Conservation (phyloP, 2,888 invertebrate species). For the Strigamia crassipes region DNA sequence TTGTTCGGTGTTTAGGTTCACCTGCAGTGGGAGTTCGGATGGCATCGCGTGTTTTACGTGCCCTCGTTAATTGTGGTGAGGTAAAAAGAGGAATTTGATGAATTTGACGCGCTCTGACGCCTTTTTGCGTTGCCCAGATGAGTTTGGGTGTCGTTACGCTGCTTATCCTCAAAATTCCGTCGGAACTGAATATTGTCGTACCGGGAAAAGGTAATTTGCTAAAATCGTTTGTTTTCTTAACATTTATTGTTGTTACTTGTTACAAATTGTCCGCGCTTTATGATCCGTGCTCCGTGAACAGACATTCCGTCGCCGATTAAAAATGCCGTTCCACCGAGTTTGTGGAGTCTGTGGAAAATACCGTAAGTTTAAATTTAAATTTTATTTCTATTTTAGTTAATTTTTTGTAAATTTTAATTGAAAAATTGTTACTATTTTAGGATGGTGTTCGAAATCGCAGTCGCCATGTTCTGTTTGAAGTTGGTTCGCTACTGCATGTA, state of each 20-base stretch:
- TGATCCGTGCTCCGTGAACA: too few relatives aligned
- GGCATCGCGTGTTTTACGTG: conserved; percentile 59
- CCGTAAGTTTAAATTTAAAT: conserved; percentile 47
- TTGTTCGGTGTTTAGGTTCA: conserved; percentile 54
- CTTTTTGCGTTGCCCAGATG: conserved; percentile 44
- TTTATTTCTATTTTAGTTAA: conserved; percentile 52
- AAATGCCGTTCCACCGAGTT: neutral
- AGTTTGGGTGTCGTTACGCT: conserved; percentile 56
- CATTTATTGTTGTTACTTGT: too few relatives aligned
- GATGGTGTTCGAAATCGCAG: conserved; percentile 59
- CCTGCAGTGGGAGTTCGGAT: conserved; percentile 58
- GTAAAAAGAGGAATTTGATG: neutral
- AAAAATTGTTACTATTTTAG: conserved; percentile 51
- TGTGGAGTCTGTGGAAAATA: conserved; percentile 57
- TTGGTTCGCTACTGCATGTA: conserved; percentile 62
- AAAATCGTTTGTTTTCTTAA: too few relatives aligned
- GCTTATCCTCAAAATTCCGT: conserved; percentile 55
- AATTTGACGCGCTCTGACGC: neutral
- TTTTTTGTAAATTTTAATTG: too few relatives aligned
- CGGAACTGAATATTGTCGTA: conserved; percentile 55
- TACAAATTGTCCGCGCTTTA: too few relatives aligned
- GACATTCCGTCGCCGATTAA: neutral
- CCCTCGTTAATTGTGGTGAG: conserved; percentile 58
- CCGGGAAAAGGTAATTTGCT: conserved; percentile 56
- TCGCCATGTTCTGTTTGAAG: conserved; percentile 61